Percentiles rank a stretch among this genome's conserved stretches.
Evolutionary conservation across 2,888 invertebrate genomes (phyloP).

Genomic region (Pyrrhia umbra): DNA sequence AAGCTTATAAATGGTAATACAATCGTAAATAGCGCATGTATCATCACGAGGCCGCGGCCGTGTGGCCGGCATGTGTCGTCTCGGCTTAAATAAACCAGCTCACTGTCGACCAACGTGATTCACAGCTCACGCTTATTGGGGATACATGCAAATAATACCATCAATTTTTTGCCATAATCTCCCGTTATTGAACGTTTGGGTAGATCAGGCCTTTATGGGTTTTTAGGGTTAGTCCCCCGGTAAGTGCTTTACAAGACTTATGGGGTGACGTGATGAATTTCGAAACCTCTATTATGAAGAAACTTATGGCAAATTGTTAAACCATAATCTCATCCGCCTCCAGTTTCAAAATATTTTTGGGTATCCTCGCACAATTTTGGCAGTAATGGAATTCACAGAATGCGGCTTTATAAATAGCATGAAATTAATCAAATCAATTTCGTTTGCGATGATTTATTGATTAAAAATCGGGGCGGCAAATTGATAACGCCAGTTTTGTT

Average conservation of each 20-base stretch:
- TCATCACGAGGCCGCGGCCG: slow-evolving; percentile 60
- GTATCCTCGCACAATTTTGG: background rate
- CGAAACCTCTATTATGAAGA: slow-evolving; percentile 45
- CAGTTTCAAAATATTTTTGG: slow-evolving; percentile 17
- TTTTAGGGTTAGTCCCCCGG: slow-evolving; percentile 43
- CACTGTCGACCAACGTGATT: slow-evolving; percentile 69
- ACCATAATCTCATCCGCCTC: slow-evolving; percentile 5
- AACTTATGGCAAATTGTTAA: slow-evolving; percentile 38
- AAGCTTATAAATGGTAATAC: slow-evolving; percentile 63
- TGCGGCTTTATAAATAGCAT: slow-evolving; percentile 19
- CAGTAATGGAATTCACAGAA: slow-evolving; percentile 20
- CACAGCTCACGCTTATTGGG: slow-evolving; percentile 52
- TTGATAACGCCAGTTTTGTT: slow-evolving; percentile 55
- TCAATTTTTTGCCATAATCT: slow-evolving; percentile 59
- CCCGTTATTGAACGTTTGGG: slow-evolving; percentile 52
- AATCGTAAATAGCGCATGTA: slow-evolving; percentile 63
- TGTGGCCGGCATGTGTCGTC: slow-evolving; percentile 65
- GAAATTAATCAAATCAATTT: slow-evolving; percentile 44
- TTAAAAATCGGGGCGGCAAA: slow-evolving; percentile 45
- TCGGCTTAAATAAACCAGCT: slow-evolving; percentile 77
- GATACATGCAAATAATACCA: slow-evolving; percentile 58
- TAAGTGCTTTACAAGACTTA: slow-evolving; percentile 54
- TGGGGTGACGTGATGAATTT: slow-evolving; percentile 49
- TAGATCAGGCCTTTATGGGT: slow-evolving; percentile 55
- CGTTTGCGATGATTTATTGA: slow-evolving; percentile 53